Evolutionary conservation across 1,140 invertebrate genomes (phyloP), one percentile per base, ranked within the genome.

Genomic region (Lordiphosa stackelbergi): DNA sequence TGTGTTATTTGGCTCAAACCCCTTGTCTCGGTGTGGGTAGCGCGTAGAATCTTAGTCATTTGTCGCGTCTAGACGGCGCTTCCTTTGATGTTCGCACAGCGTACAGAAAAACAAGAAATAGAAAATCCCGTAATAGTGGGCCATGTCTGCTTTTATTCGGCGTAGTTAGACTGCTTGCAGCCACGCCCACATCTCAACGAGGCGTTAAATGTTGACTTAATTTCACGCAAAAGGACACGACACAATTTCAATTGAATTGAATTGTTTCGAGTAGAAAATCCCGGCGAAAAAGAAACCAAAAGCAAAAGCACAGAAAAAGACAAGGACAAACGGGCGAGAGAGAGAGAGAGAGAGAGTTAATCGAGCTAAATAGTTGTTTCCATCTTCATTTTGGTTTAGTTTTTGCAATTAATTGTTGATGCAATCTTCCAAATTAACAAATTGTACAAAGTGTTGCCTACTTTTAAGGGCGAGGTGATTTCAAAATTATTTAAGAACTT

Each of bases 141-240:
- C 6, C 28, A 6, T 6, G 24, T 28, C 24, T 28, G 24, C 22
- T 24, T 4, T 0, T 4, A 36, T 31, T 6, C 28, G 49, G 55
- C 36, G 54, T 61, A 34, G 53, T 45, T 51, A 37, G 41, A 9
- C 47, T 22, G 16, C 53, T 55, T 36, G 35, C 24, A 55, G 52
- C 34, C 52, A 37, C 63, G 11, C 12, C 36, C 13, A 22, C 11
- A 37, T n/a, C 24, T 13, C 43, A 69, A 53, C 52, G 58, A 48
- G 62, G 53, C 72, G 72, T 66, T 74, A 75, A 74, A 74, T 75
- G 61, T 63, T 71, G 55, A 62, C 57, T 70, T 71, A 71, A 75
- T 75, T 75, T 71, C 41, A 53, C 61, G 57, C 56, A 71, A 75
- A 75, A 57, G 56, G 61, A 61, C 66, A 42, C 3, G 13, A 22